These are phyloP conservation scores for Leucosticte australis DNA, from an alignment of 2,113 vertebrate genomes.

Conservation along the genomic window DNA sequence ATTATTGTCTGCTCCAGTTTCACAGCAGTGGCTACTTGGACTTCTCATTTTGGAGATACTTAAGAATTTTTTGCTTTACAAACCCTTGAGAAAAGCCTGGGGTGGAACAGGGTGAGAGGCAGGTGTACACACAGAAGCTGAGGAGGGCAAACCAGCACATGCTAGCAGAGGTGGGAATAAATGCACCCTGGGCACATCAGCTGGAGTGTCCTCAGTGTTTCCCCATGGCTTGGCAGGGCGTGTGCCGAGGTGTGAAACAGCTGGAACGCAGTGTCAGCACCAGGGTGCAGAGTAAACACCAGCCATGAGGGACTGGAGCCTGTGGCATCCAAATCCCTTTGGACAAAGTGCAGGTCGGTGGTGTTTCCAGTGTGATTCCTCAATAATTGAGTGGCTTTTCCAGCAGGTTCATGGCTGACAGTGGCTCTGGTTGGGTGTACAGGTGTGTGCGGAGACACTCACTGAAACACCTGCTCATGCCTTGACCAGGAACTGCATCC, in stretches of 20 bases:
- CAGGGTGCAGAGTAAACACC: neutral
- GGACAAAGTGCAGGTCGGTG: accelerated
- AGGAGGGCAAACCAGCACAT: neutral
- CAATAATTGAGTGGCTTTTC: neutral
- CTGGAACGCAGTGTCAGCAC: neutral
- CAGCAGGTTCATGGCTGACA: neutral
- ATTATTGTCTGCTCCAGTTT: neutral
- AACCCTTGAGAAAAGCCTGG: neutral
- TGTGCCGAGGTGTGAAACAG: neutral
- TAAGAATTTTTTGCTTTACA: neutral
- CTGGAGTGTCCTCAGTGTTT: accelerated
- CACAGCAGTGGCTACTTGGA: neutral
- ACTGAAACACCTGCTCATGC: accelerated
- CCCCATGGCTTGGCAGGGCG: accelerated
- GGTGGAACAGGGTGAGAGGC: neutral
- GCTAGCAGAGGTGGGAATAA: neutral
- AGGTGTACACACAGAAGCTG: accelerated
- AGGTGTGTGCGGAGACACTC: neutral
- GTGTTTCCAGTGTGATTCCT: neutral
- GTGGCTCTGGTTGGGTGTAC: neutral
- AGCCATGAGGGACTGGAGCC: neutral
- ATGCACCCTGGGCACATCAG: neutral
- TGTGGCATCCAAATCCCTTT: accelerated
- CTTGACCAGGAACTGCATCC: neutral
- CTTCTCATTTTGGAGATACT: neutral